Base-by-base conservation (phyloP, 2,888 invertebrate genomes). In the Crepidodera aurea region DNA sequence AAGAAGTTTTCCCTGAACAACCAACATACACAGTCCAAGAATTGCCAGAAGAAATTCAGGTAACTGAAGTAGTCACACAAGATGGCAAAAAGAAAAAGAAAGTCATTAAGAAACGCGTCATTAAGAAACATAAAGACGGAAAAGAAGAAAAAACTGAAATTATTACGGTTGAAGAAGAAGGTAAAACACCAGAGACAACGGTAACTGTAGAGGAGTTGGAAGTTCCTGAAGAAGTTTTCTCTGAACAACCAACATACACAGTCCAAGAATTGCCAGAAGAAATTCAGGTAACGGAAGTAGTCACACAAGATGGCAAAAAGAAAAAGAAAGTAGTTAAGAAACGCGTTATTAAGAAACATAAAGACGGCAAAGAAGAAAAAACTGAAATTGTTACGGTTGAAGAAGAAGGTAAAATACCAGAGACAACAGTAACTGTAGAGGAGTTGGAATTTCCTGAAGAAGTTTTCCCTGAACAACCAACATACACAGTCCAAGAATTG, bases 301-400 rank as follows among this genome's bases (percentile, higher is more conserved):
- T 67, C 48, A 65, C 67, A 15, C 66, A 69, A 48, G 69, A 71
- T 25, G 73, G 74, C 10, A 66, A 67, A 51, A 65, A 71, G 51
- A 73, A 62, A 57, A 74, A 64, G 64, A 70, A 65, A 34, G 78
- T 77, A 27, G 75, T 78, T 10, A 82, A 79, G 50, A 82, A 78
- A 46, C 76, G 82, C 22, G 70, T 78, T 0, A 78, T 82, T 42
- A 81, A 76, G 56, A 82, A 81, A 66, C 77, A 78, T 1, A 79
- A 68, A 64, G 81, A 77, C 51, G 71, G 75, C 39, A 79, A 76
- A 67, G 76, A 80, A 79, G 79, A 80, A 70, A 71, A 70, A 10
- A 72, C 80, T 5, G 77, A 79, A 70, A 79, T 79, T 27, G 59
- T 67, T 4, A 71, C 72, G 13, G 69, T 69, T 3, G 70, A 72